Base-by-base conservation (phyloP, 1,140 invertebrate species). In the Brevipalpus yothersi region DNA sequence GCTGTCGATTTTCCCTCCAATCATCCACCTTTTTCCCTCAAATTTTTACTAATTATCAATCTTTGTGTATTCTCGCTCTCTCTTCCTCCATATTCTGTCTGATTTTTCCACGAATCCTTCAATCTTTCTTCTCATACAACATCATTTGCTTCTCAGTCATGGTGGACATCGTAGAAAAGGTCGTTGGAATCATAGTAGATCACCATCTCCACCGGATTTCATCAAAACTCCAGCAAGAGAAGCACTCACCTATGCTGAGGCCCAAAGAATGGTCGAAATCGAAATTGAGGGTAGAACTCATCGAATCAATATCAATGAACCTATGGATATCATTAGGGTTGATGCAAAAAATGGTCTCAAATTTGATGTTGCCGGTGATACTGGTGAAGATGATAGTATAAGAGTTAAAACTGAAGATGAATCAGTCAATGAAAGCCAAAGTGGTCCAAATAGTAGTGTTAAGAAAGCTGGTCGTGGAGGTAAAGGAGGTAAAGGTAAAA, bases 221-320 rank as follows among this genome's bases (percentile, higher is more conserved):
- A 45, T 45, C 58, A 55, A 63, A 62, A 64, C 56, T 63, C 68
- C 71, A 43, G 63, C 66, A 41, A 63, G 68, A 56, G 72, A 75
- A 62, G 70, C 70, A 15, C 69, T 84, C 42, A 81, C 80, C 17
- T 84, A 83, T 70, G 81, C 80, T 39, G 82, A 86, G 69, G 76
- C 82, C 15, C 83, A 87, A 67, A 80, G 82, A 72, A 77, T 85
- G 47, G 82, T 89, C 1, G 83, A 87, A 69, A 82, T 88, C 64
- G 84, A 88, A 68, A 72, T 87, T 17, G 82, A 86, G 71, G 70
- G 82, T 13, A 79, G 80, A 58, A 63, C 72, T 31, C 72, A 74
- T 61, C 68, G 71, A 59, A 68, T 76, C 51, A 75, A 72, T 63
- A 74, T 76, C 47, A 71, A 69, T 65, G 73, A 76, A 63, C 71